Evolutionary conservation across 2,797 vertebrate species (phyloP).

Genomic region (Parauchenoglanis ngamensis): DNA sequence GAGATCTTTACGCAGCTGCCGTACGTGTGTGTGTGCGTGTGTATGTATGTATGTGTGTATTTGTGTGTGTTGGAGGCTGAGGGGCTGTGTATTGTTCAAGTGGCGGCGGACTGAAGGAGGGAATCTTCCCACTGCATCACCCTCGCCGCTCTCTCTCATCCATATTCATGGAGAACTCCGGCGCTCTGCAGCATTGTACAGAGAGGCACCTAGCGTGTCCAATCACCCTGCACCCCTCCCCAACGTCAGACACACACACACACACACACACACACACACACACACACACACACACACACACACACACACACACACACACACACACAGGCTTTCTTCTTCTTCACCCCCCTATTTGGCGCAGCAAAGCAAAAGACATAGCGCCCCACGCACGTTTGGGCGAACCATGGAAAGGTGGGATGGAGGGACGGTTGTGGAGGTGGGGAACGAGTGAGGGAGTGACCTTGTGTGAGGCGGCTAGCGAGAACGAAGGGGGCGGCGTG

Average conservation of each 20-base stretch:
- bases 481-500: slow-evolving; percentile 45
- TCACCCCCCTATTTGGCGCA: slow-evolving; percentile 78
- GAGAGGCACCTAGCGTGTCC: slow-evolving; percentile 74
- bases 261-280: slow-evolving; percentile 46
- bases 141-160: slow-evolving; percentile 83
- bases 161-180: slow-evolving; percentile 85
- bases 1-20: slow-evolving; percentile 55
- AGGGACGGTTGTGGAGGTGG: slow-evolving; percentile 53
- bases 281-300: slow-evolving; percentile 45
- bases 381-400: slow-evolving; percentile 69
- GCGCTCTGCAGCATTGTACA: slow-evolving; percentile 79
- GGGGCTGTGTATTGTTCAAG: slow-evolving; percentile 60
- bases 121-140: slow-evolving; percentile 68
- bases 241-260: slow-evolving; percentile 48
- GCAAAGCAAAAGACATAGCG: slow-evolving; percentile 80
- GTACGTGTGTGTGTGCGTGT: slow-evolving; percentile 57
- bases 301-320: slow-evolving; percentile 47
- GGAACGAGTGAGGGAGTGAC: slow-evolving; percentile 57
- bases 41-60: slow-evolving; percentile 48
- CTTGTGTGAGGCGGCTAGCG: slow-evolving; percentile 46
- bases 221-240: slow-evolving; percentile 70
- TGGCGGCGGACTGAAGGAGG: slow-evolving; percentile 55
- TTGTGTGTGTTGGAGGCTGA: slow-evolving; percentile 42
- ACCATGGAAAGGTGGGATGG: slow-evolving; percentile 56
- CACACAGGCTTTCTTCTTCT: slow-evolving; percentile 57